Evolutionary conservation across 2,113 vertebrate species (phyloP), one percentile per base, ranked within the genome.

Genomic region (Psittacara wagleri): DNA sequence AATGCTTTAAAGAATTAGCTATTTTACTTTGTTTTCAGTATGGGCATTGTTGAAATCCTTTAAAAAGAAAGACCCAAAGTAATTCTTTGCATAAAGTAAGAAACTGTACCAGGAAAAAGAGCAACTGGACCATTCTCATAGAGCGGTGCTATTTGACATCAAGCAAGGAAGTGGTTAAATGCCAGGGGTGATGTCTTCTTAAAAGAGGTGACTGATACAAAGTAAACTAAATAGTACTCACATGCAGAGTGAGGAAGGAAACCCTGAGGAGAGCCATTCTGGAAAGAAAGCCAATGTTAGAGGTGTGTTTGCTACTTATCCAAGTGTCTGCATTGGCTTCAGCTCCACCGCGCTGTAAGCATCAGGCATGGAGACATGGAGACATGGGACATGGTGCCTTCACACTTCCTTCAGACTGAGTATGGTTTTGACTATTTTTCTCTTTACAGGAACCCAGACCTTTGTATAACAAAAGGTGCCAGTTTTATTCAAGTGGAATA

Each of bases 401-500:
- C 43, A 63, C 11, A 11, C 24, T 66, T 81, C 37, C n/a, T 83
- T 29, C 46, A 82, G 51, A 75, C 23, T 37, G 62, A 90, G 49
- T 82, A 59, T 13, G 41, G 75, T 55, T 35, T 46, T 57, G 59
- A 13, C 67, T 89, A 0, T 81, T 96, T 92, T 92, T 95, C 37
- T 97, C 86, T 78, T 94, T 94, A 62, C 75, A 99, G 99, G 99
- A 99, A 73, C 98, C 95, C 14, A 96, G 98, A 75, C 99, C 99
- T 10, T 90, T 99, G 88, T 94, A 98, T 75, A 97, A 98, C 33
- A 98, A 98, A 86, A 98, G 98, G 63, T 99, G 99, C 96, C 97
- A 98, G 88, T 99, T 98, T 92, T 99, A 99, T 75, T 90, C 97
- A 81, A 99, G 99, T 79, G 98, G 97, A 78, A 77, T 97, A 10